Base-by-base conservation (phyloP, 1,140 invertebrate species). In the Elysia chlorotica region DNA sequence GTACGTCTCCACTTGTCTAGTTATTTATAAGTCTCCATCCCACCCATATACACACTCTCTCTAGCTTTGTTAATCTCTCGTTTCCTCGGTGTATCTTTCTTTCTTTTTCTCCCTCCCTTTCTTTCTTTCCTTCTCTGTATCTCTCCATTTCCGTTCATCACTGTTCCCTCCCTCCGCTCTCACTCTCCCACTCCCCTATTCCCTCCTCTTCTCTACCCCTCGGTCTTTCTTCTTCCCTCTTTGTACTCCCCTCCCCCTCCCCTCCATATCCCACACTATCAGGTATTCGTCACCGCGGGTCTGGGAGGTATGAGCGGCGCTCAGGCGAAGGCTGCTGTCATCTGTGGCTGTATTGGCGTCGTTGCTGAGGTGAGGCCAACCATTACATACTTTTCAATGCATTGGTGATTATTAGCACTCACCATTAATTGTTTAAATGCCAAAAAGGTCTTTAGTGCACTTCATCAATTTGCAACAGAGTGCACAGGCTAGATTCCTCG, bases 231-330 rank as follows among this genome's bases (percentile, higher is more conserved):
- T 48, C 41, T 48, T 48, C 41, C 41, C 41, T 48, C 41, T 48
- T 48, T 48, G 14, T 48, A 14, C 41, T 48, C 41, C 41, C n/a
- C 41, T 48, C 41, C 41, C 41, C 37, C n/a, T 19, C n/a, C 31
- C n/a, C 37, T 2, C 23, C 10, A 6, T 21, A 21, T 28, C 53
- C 54, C 31, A 48, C 28, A 48, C 65, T 69, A 19, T 33, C 48
- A 88, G 86, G 89, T 92, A 17, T 92, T 91, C 80, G 82, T 93
- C 2, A 91, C 90, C 10, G 89, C 92, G n/a, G 92, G 92, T 3
- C 84, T 93, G 2, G 92, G 92, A 33, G 92, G 92, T 41, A 93
- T 92, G 92, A 91, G 90, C 80, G 91, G 91, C 0, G 91, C 91
- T 2, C 91, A 92, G 79, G 89, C 92, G 1, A 92, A 92, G 84